Base-by-base conservation (phyloP, 2,113 vertebrate genomes). In the Chlorodrepanis virens region DNA sequence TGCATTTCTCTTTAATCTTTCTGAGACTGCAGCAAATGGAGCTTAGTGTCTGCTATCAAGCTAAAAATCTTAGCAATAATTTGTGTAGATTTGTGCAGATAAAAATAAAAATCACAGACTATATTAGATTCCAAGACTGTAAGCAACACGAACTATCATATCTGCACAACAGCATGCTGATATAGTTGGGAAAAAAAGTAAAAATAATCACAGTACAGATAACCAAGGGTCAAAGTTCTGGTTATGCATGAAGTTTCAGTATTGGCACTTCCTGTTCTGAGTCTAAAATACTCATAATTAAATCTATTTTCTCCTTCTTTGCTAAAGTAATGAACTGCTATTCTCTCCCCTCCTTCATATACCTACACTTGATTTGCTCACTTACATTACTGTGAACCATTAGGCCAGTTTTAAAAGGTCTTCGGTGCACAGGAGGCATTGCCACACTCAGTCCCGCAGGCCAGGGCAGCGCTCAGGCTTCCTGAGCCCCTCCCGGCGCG, bases 141-240 rank as follows among this genome's bases (percentile, higher is more conserved):
- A 91, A 76, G 87, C 68, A 92, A 63, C 60, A 57, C 0, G 0
- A 80, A 64, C 47, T 42, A 68, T 39, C 2, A 1, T 86, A 90
- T 74, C 75, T 94, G 68, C 85, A 77, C 79, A 76, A 87, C 25
- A 74, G 59, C 35, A 68, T 14, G 71, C 83, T 50, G 63, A 90
- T 86, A 80, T 10, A 80, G 80, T 21, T 37, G 33, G 82, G 37
- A 9, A 71, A 69, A 60, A 59, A 72, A 63, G 29, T 27, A 22
- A 90, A 90, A 90, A 76, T 45, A 89, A 71, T 74, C 80, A 87
- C 76, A 63, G 45, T 44, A 42, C 33, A 86, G 90, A 95, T 87
- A 94, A 90, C 52, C 50, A 54, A 76, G 64, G 95, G 90, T 91
- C 94, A 92, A 97, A 96, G 93, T 96, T 94, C 90, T 90, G 44